Evolutionary conservation across 1,140 invertebrate genomes (phyloP).

Genomic region (Drepana arcuata): DNA sequence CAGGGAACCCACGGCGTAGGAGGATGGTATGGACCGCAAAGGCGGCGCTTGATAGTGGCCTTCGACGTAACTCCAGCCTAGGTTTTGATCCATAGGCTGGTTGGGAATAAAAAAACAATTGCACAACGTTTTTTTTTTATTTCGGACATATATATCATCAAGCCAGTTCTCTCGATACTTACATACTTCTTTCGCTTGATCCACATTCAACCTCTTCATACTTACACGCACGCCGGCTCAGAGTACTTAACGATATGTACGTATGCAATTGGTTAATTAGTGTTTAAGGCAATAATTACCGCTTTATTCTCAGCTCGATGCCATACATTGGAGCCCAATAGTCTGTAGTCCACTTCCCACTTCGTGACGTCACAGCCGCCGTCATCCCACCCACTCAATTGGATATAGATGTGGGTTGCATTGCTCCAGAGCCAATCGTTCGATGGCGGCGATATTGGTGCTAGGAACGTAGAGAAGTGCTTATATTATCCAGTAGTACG

Average conservation of each 20-base stretch:
- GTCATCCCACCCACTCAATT: slow-evolving; percentile 62
- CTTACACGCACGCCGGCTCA: no score
- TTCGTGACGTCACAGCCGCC: slow-evolving; percentile 59
- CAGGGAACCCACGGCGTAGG: slow-evolving; percentile 76
- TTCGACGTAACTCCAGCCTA: slow-evolving; percentile 79
- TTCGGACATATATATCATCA: no score
- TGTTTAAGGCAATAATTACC: slow-evolving; percentile 24
- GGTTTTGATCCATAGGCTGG: slow-evolving; percentile 35
- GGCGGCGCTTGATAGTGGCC: slow-evolving; percentile 76
- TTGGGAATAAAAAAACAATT: no score
- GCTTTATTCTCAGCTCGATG: slow-evolving; percentile 53
- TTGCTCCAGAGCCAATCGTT: slow-evolving; percentile 69
- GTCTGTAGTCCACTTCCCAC: slow-evolving; percentile 63
- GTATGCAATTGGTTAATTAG: background rate
- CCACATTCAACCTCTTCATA: no score
- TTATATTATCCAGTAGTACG: no score
- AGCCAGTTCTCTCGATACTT: no score
- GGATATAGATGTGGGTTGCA: slow-evolving; percentile 55
- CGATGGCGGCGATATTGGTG: slow-evolving; percentile 46
- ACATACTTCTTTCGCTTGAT: no score
- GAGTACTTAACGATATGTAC: no score
- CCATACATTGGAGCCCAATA: slow-evolving; percentile 48
- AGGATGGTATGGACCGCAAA: slow-evolving; percentile 76
- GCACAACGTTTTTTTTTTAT: no score
- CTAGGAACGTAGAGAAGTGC: no score